Evolutionary conservation across 1,140 invertebrate species (phyloP).

Genomic region (Aphaenogaster floridana): DNA sequence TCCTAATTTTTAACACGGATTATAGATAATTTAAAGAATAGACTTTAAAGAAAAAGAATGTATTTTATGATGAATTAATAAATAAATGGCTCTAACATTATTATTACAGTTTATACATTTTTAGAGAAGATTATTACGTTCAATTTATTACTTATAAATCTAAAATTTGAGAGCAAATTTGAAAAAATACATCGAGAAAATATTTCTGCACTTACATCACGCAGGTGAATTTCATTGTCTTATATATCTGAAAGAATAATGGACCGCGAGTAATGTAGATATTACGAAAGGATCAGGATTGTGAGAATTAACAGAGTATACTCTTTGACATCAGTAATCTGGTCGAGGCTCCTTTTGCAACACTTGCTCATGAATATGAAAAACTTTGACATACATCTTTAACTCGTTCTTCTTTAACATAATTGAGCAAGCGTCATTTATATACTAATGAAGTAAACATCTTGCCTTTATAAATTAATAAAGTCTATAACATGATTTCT

Average conservation of each 20-base stretch:
- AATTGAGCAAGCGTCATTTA: constrained; percentile 11
- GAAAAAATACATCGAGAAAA: background rate
- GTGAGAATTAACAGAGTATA: constrained; percentile 74
- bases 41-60: background rate
- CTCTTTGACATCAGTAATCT: constrained; percentile 79
- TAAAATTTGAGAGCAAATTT: background rate
- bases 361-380: constrained; percentile 77
- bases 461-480: background rate
- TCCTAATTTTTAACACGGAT: background rate
- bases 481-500: background rate
- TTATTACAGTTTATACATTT: background rate
- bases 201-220: background rate
- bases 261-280: background rate
- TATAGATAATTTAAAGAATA: background rate
- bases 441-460: background rate
- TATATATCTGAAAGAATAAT: background rate
- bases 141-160: too few relatives aligned
- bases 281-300: constrained; percentile 22
- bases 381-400: constrained; percentile 54
- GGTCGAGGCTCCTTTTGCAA: constrained; percentile 81
- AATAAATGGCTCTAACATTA: background rate
- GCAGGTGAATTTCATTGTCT: background rate
- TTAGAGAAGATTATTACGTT: background rate
- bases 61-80: background rate
- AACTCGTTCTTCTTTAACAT: background rate